These are phyloP conservation scores for Melinopterus prodromus DNA, from an alignment of 2,888 invertebrate genomes.

Conservation along the genomic window DNA sequence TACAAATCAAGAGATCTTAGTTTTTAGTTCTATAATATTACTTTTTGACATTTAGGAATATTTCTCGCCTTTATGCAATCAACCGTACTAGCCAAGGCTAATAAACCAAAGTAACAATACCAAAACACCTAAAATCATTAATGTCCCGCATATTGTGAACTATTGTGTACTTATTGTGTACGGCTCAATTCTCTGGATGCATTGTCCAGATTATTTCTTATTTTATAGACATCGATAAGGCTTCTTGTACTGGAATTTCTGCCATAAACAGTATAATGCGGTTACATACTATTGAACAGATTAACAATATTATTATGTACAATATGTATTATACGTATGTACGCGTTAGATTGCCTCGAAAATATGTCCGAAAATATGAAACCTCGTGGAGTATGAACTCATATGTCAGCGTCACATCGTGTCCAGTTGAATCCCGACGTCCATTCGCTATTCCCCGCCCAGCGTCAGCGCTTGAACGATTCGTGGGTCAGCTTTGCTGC, in stretches of 20 bases:
- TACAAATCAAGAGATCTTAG: too few relatives aligned
- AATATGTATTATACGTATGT: background rate
- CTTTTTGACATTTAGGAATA: too few relatives aligned
- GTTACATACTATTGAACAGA: background rate
- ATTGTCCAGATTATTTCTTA: background rate
- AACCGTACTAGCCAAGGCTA: too few relatives aligned
- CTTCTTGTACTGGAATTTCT: background rate
- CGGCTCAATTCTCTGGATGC: background rate
- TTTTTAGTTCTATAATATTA: too few relatives aligned
- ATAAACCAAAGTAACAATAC: background rate
- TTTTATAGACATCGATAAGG: background rate
- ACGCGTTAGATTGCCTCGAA: background rate
- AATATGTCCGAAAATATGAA: constrained; percentile 1
- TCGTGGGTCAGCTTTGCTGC: constrained; percentile 97
- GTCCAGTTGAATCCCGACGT: constrained; percentile 55
- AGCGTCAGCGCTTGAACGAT: constrained; percentile 95
- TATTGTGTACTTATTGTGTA: background rate
- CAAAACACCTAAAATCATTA: background rate
- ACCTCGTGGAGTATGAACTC: constrained; percentile 19
- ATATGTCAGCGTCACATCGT: constrained; percentile 50
- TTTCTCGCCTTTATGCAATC: too few relatives aligned
- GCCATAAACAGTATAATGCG: background rate
- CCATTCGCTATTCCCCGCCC: constrained; percentile 72
- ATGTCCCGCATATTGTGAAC: background rate
- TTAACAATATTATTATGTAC: background rate